phyloP scores from a whole-genome alignment of 37 sponge, comb jelly and placozoan genomes.

The Tethya wilhelma region DNA sequence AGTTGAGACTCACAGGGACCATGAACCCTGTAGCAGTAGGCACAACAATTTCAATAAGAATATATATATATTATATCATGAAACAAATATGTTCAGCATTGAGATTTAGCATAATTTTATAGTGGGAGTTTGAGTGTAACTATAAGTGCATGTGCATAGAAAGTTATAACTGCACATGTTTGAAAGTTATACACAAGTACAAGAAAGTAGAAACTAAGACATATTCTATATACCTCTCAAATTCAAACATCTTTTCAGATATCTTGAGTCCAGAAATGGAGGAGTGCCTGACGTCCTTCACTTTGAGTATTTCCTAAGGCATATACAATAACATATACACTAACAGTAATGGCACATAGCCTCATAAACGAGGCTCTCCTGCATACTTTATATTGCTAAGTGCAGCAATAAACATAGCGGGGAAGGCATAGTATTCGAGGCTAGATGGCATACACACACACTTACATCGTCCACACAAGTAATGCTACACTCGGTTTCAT shows the following conservation, averaged over 20 bases:
- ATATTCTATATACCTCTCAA: conserved; percentile 55
- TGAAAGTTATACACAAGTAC: no score
- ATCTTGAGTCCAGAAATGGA: conserved; percentile 23
- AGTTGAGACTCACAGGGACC: conserved; percentile 24
- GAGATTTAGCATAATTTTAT: no score
- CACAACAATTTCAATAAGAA: not conserved
- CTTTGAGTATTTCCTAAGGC: conserved; percentile 57
- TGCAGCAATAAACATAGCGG: no score
- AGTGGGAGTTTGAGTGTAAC: no score
- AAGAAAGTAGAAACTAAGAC: no score
- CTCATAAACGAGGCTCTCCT: not conserved
- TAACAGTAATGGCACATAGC: no score
- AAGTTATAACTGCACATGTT: no score
- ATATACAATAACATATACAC: not conserved
- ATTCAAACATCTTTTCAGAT: conserved; percentile 50
- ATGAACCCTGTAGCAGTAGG: conserved; percentile 37
- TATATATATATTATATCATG: not conserved
- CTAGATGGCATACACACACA: no score
- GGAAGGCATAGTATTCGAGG: no score
- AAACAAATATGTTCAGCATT: no score
- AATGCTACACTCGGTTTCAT: not conserved
- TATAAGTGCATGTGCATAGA: no score
- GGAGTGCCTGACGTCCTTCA: not conserved
- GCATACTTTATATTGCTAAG: not conserved
- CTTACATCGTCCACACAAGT: conserved; percentile 21